Percentiles rank a stretch among this genome's conserved stretches.
phyloP scores from a whole-genome alignment of 35 echinoderm and acorn worm species.

The Heliocidaris erythrogramma region DNA sequence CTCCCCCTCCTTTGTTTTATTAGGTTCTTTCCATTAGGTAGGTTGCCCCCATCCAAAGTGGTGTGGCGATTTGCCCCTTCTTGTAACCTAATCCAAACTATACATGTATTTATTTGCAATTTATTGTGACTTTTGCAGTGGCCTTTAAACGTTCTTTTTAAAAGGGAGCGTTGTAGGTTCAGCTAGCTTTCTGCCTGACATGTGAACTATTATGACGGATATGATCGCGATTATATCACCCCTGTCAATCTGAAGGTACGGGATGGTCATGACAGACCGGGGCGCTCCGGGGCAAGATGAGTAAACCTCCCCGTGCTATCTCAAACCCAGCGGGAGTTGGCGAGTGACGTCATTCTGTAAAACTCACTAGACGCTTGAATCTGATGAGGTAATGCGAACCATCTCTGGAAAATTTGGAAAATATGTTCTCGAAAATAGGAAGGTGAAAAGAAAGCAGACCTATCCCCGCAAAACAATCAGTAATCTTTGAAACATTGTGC shows the following conservation, averaged over 20 bases:
- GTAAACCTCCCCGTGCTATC: neutral
- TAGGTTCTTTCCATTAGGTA: no score
- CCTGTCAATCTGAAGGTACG: neutral
- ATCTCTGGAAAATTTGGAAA: neutral
- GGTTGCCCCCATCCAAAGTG: no score
- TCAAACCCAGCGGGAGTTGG: neutral
- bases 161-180: neutral
- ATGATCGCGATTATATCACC: neutral
- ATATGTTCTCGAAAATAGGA: neutral
- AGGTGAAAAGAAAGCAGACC: neutral
- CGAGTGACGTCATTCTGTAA: neutral
- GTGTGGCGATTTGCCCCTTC: no score
- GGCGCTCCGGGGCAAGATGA: neutral
- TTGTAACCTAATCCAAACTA: no score
- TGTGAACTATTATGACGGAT: slow-evolving; percentile 7
- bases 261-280: neutral
- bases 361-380: neutral
- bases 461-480: neutral
- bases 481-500: no score
- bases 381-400: neutral
- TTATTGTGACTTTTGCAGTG: no score
- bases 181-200: neutral
- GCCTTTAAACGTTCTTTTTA: neutral
- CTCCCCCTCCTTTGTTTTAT: no score
- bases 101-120: no score